A percentile compares a stretch with the other conserved stretches of the same genome.
Evolutionary conservation across 2,113 vertebrate genomes (phyloP).

Genomic region (Salvelinus alpinus): DNA sequence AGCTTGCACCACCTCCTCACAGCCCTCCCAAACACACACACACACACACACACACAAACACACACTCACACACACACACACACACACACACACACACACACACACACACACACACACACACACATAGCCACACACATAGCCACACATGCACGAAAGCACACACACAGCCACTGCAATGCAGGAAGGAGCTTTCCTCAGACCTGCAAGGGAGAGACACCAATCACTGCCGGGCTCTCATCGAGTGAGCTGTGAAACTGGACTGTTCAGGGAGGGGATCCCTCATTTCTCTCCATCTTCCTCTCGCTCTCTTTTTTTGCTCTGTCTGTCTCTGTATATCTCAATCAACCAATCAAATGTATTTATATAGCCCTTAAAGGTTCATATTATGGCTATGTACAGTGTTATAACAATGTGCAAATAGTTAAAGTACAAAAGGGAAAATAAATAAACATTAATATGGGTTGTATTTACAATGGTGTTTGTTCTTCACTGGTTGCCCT

Average conservation of each 20-base stretch:
- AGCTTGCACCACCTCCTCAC: conserved; percentile 26
- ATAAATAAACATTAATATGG: too few relatives aligned
- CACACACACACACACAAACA: conserved; percentile 15
- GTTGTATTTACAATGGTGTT: too few relatives aligned
- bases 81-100: too few relatives aligned
- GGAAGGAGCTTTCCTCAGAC: conserved; percentile 45
- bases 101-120: conserved; percentile 19
- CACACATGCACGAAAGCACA: conserved; percentile 13
- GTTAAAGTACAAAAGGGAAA: too few relatives aligned
- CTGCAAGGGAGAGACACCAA: conserved; percentile 53
- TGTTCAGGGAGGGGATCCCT: conserved; percentile 32
- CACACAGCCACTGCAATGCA: conserved; percentile 67
- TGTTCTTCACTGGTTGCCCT: too few relatives aligned
- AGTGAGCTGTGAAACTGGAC: conserved; percentile 36
- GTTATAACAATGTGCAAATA: too few relatives aligned
- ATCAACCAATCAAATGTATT: too few relatives aligned
- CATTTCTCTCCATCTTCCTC: neutral
- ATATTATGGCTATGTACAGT: too few relatives aligned
- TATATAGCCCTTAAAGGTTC: too few relatives aligned
- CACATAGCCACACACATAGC: neutral
- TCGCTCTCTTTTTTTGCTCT: neutral
- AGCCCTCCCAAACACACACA: neutral
- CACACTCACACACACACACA: too few relatives aligned
- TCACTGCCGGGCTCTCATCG: conserved; percentile 20
- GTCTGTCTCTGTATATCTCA: neutral